Conservation (phyloP, 1,140 invertebrate genomes). For the Plutomurus gul region DNA sequence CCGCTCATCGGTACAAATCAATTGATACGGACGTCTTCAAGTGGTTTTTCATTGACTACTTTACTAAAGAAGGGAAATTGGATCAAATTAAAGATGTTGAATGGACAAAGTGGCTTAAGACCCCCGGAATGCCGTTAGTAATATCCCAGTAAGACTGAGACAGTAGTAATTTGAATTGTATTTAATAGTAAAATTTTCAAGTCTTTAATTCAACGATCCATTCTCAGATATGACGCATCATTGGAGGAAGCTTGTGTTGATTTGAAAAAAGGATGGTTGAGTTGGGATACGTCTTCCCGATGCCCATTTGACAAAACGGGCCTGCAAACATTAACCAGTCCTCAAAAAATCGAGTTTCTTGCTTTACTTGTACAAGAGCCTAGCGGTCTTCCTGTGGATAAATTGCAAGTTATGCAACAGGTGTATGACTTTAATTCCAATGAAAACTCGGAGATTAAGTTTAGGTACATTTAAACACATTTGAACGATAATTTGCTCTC, state of each 20-base stretch:
- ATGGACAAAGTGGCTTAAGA: conserved; percentile 83
- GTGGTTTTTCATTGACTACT: conserved; percentile 77
- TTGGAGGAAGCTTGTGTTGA: conserved; percentile 68
- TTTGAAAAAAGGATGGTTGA: conserved; percentile 65
- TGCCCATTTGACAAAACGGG: conserved; percentile 63
- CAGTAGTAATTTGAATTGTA: no score
- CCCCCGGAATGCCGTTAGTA: conserved; percentile 83
- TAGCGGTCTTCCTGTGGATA: conserved; percentile 61
- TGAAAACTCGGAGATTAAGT: conserved; percentile 78
- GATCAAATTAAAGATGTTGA: conserved; percentile 65
- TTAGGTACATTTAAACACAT: conserved; percentile 52
- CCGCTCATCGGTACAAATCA: conserved; percentile 80
- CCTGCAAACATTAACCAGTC: conserved; percentile 64
- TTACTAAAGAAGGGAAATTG: conserved; percentile 59
- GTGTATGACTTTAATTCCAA: conserved; percentile 70
- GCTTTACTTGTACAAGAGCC: conserved; percentile 68
- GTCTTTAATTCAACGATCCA: no score
- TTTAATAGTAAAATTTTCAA: no score
- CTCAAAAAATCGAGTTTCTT: conserved; percentile 74
- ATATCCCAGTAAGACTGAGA: conserved; percentile 80
- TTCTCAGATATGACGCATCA: conserved; percentile 70
- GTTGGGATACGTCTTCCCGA: conserved; percentile 58
- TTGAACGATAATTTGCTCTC: neutral
- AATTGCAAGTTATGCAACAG: conserved; percentile 68
- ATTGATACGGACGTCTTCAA: conserved; percentile 83